A percentile compares a stretch with the other conserved stretches of the same genome.
phyloP scores from a whole-genome alignment of 1,140 invertebrate genomes.

The Drosophila tsacasi region DNA sequence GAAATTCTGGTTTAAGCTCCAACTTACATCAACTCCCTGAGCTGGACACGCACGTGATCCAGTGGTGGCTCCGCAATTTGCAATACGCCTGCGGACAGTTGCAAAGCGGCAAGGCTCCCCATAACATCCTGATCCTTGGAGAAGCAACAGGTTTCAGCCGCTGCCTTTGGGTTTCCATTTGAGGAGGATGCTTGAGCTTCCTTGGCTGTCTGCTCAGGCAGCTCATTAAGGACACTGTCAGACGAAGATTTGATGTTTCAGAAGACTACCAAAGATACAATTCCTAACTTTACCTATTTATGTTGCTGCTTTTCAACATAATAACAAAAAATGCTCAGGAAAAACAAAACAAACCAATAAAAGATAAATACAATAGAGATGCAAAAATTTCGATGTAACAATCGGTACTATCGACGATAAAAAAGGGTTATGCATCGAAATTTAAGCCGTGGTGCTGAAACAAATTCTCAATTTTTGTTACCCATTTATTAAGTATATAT shows the following conservation, averaged over 20 bases:
- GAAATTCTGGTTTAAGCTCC: background rate
- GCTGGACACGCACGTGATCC: constrained; percentile 53
- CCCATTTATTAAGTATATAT: too few species aligned
- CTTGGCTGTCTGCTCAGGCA: constrained; percentile 13
- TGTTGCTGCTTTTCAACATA: constrained; percentile 80
- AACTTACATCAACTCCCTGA: constrained; percentile 79
- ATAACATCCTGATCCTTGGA: constrained; percentile 26
- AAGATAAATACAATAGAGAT: constrained; percentile 10
- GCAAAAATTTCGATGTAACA: background rate
- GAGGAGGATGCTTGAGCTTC: constrained; percentile 5
- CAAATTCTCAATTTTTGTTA: background rate
- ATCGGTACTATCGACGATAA: background rate
- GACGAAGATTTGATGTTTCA: background rate
- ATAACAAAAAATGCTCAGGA: constrained; percentile 13
- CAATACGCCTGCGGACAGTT: constrained; percentile 67
- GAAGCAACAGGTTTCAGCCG: constrained; percentile 9
- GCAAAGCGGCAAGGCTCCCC: constrained; percentile 52
- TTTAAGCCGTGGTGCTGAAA: background rate
- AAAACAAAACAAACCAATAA: constrained; percentile 32
- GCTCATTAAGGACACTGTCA: constrained; percentile 59
- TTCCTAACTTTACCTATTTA: constrained; percentile 60
- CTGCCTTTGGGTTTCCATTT: background rate
- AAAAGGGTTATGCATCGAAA: background rate
- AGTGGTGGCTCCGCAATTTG: constrained; percentile 73
- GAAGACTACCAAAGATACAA: too few species aligned